Evolutionary conservation across 2,797 vertebrate species (phyloP).

Genomic region (Eulemur albifrons): DNA sequence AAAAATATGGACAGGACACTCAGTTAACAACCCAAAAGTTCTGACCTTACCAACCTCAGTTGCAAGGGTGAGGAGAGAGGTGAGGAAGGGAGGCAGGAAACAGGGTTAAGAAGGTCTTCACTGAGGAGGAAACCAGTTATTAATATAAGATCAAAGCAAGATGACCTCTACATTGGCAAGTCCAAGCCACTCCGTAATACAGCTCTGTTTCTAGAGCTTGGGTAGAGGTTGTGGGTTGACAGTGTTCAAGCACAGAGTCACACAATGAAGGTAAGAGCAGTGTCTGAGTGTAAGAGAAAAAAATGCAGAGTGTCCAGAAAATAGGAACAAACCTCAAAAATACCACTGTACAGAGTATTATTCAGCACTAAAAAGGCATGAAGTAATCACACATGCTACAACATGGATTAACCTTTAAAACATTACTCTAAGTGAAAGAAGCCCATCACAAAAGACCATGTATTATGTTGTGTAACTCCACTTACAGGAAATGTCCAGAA

Average conservation of each 20-base stretch:
- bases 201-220: neutral
- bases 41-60: neutral
- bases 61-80: neutral
- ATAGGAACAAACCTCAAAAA: neutral
- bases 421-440: neutral
- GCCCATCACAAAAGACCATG: neutral
- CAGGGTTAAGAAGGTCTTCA: neutral
- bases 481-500: neutral
- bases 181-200: neutral
- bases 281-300: neutral
- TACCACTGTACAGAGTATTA: neutral
- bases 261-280: neutral
- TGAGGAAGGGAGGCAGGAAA: neutral
- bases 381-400: neutral
- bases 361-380: neutral
- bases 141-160: neutral
- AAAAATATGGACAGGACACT: neutral
- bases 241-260: neutral
- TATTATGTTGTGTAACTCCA: neutral
- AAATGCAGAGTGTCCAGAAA: neutral
- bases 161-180: neutral
- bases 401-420: neutral
- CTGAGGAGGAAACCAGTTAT: neutral
- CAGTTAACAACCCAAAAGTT: neutral
- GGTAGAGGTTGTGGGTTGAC: neutral